Conservation (phyloP, 2,113 vertebrate species). For the Pholis gunnellus region DNA sequence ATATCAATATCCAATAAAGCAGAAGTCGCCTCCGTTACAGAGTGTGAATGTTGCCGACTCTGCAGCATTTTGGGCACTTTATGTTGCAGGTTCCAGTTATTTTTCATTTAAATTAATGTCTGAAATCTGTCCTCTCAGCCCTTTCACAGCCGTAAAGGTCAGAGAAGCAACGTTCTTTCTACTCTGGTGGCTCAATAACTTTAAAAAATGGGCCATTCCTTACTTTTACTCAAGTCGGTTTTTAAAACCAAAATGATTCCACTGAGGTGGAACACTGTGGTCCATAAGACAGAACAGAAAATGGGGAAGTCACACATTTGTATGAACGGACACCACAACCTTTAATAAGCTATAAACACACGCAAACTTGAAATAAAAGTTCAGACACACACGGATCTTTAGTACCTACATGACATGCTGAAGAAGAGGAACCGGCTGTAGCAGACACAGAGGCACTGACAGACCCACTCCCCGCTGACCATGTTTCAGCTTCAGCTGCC, state of each 20-base stretch:
- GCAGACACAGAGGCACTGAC: constrained; percentile 96
- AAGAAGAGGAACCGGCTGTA: constrained; percentile 91
- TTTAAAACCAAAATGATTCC: not conserved
- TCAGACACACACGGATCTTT: constrained; percentile 1
- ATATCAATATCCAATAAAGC: not conserved
- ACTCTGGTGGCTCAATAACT: not conserved
- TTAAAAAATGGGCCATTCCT: not conserved
- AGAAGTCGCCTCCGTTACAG: not conserved
- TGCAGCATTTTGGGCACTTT: not conserved
- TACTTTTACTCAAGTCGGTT: not conserved
- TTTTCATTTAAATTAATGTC: not conserved
- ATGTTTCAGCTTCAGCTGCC: constrained; percentile 76
- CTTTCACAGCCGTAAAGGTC: not conserved
- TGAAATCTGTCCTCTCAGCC: not conserved
- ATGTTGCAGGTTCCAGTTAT: not conserved
- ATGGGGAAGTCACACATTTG: not conserved
- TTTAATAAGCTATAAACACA: not conserved
- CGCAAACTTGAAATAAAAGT: not conserved
- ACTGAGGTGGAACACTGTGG: not conserved
- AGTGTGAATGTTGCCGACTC: not conserved
- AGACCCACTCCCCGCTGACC: constrained; percentile 94
- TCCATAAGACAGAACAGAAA: not conserved
- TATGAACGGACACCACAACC: not conserved
- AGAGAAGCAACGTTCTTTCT: not conserved
- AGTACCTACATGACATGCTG: constrained; percentile 96